Percentiles rank a stretch among this genome's conserved stretches.
phyloP scores from a whole-genome alignment of 1,140 invertebrate genomes.

The Laupala kohalensis region DNA sequence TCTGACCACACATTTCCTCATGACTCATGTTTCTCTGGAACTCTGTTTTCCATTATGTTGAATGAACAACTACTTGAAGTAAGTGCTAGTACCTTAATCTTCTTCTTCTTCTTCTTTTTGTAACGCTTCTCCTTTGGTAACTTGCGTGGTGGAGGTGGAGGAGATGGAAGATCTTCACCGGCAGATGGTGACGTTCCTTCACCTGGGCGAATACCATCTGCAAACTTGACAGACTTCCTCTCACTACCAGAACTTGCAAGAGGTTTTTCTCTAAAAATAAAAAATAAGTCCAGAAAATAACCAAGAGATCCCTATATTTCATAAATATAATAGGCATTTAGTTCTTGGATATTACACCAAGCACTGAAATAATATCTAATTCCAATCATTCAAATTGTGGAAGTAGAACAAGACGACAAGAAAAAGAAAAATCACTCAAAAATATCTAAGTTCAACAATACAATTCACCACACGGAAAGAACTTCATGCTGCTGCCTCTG shows the following conservation, averaged over 20 bases:
- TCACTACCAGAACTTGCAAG: slow-evolving; percentile 15
- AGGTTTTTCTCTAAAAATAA: slow-evolving; percentile 5
- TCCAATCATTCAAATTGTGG: no score
- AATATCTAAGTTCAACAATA: no score
- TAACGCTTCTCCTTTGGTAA: slow-evolving; percentile 33
- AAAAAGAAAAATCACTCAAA: no score
- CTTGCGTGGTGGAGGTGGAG: slow-evolving; percentile 36
- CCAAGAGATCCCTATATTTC: no score
- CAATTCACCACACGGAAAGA: no score
- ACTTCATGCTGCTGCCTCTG: no score
- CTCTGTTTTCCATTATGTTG: background rate
- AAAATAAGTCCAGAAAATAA: no score
- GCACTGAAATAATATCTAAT: no score
- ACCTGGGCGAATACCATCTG: slow-evolving; percentile 47
- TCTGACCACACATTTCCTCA: background rate
- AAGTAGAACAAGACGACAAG: no score
- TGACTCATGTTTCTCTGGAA: background rate
- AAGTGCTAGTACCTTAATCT: slow-evolving; percentile 29
- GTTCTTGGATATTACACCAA: no score
- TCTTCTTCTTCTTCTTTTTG: slow-evolving; percentile 38
- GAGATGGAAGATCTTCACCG: slow-evolving; percentile 46
- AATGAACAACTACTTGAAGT: background rate
- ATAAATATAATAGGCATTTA: no score
- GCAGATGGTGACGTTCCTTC: slow-evolving; percentile 49
- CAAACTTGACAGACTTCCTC: slow-evolving; percentile 44